These are phyloP conservation scores for Diarsia brunnea DNA, from an alignment of 2,888 invertebrate species.

Conservation along the genomic window DNA sequence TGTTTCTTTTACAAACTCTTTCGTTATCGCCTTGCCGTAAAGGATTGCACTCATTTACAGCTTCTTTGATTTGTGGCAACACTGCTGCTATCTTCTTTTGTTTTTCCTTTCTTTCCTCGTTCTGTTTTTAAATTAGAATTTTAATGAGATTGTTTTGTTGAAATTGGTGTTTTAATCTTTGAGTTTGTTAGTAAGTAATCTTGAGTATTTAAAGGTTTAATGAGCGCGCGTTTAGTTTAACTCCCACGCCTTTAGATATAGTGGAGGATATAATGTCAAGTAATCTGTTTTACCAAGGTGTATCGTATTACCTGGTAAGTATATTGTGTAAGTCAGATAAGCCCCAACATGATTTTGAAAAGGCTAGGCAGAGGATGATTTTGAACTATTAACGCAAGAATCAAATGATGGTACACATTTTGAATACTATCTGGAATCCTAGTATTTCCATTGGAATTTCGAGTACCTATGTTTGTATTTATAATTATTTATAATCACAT, in stretches of 20 bases:
- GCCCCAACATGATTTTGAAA: not conserved
- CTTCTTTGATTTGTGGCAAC: constrained; percentile 49
- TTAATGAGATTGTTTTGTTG: constrained; percentile 36
- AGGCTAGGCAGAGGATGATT: not conserved
- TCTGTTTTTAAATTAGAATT: constrained; percentile 45
- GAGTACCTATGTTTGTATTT: too few species aligned
- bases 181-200: not conserved
- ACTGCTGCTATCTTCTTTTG: constrained; percentile 28
- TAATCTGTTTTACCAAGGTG: not conserved
- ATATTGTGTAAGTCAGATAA: not conserved
- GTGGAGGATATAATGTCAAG: not conserved
- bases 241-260: not conserved
- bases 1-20: constrained; percentile 45
- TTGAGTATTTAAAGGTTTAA: not conserved
- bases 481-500: too few species aligned
- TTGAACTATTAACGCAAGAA: not conserved
- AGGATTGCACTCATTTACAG: constrained; percentile 52
- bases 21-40: constrained; percentile 48
- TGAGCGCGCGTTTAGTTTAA: too few species aligned
- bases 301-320: not conserved
- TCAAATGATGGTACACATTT: not conserved
- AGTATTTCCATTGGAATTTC: not conserved
- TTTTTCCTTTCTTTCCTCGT: constrained; percentile 17
- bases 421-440: not conserved
- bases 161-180: constrained; percentile 8